Evolutionary conservation across 1,140 invertebrate species (phyloP), one percentile per base, ranked within the genome.

Genomic region (Zaprionus inermis): DNA sequence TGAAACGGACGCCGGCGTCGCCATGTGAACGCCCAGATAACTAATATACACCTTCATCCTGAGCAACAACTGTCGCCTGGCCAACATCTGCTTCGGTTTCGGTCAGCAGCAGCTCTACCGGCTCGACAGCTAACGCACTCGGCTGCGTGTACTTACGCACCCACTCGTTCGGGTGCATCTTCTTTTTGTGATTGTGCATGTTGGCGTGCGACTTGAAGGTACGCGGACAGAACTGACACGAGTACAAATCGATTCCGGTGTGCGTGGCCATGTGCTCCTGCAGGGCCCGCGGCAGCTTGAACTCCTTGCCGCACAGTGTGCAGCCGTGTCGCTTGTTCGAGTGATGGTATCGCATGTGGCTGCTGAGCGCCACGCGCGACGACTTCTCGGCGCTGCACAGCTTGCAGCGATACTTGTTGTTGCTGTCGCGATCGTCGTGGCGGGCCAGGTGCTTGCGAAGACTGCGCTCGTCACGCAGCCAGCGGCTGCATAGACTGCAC

Each of bases 261-360:
- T 92, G 91, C 5, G 84, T 83, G 34, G 91, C 89, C 86, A 92
- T 92, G 58, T 92, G 91, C 28, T 92, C 91, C 91, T 92, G 16
- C 0, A 55, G 32, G 0, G 78, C 73, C 2, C 84, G 59, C 0
- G 89, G 71, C 22, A 88, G 52, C 24, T 91, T 91, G 10, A 91
- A 91, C 38, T 91, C 88, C 68, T 91, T 91, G 28, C 70, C 76
- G 49, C 91, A 92, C n/a, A 92, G 46, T 3, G 71, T 89, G 57
- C 91, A 91, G 10, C 73, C 72, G 70, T 90, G 89, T 24, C 78
- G 76, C 68, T 86, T 90, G 63, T 66, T 44, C 32, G 89, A 81
- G 64, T 92, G 91, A 72, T 92, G 91, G 59, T 89, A 91, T 9
- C 91, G 76, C 74, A 88, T 91, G 52, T 92, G 91, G 38, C 84